Conservation (phyloP, 2,113 vertebrate genomes). For the Ammodytes marinus region DNA sequence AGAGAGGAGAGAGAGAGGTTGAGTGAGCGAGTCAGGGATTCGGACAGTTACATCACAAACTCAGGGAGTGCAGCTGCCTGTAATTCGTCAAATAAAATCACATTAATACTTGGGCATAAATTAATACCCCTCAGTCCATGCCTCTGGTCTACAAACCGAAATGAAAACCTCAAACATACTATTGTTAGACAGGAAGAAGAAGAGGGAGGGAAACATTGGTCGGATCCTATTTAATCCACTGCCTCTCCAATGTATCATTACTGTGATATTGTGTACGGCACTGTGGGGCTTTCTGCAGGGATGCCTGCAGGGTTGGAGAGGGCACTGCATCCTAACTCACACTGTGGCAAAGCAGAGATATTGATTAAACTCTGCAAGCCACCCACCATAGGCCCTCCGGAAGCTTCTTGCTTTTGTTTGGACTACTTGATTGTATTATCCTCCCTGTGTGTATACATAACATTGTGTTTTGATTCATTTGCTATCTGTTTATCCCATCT, state of each 20-base stretch:
- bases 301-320: constrained; percentile 45
- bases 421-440: constrained; percentile 1
- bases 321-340: constrained; percentile 28
- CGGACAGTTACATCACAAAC: constrained; percentile 21
- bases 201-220: constrained; percentile 22
- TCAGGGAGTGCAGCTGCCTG: background rate
- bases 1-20: background rate
- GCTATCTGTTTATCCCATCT: constrained; percentile 12
- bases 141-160: background rate
- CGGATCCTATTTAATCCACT: constrained; percentile 36
- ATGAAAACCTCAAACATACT: constrained; percentile 14
- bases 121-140: background rate
- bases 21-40: background rate
- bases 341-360: constrained; percentile 36
- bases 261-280: constrained; percentile 9
- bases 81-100: constrained; percentile 33
- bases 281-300: constrained; percentile 24
- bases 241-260: constrained; percentile 32
- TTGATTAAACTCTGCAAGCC: constrained; percentile 53
- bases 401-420: constrained; percentile 25
- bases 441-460: background rate
- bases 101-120: constrained; percentile 37
- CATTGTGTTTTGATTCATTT: constrained; percentile 27
- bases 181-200: constrained; percentile 30
- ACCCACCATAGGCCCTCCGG: constrained; percentile 10